Conservation (phyloP, 1,140 invertebrate species). For the Plodia interpunctella region DNA sequence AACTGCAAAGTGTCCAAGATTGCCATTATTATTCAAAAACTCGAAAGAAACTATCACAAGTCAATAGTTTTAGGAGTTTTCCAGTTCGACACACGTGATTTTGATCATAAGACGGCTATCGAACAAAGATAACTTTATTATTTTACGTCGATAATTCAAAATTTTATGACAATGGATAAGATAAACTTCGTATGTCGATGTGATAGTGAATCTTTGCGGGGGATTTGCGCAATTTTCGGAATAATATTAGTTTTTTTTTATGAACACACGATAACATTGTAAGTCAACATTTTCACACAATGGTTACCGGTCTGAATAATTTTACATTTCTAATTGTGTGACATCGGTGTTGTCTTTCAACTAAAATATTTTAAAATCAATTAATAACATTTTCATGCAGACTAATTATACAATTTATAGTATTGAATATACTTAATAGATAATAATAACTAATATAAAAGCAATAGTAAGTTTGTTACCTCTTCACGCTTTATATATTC, state of each 20-base stretch:
- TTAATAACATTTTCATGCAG: background rate
- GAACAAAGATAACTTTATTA: background rate
- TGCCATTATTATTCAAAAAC: conserved; percentile 44
- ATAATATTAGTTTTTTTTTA: background rate
- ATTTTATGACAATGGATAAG: background rate
- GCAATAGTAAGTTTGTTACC: too few relatives aligned
- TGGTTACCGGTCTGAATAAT: too few relatives aligned
- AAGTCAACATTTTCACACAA: too few relatives aligned
- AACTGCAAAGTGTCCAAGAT: conserved; percentile 80
- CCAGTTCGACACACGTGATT: background rate
- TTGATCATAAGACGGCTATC: background rate
- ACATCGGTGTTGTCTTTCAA: too few relatives aligned
- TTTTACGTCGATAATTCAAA: background rate
- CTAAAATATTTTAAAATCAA: too few relatives aligned
- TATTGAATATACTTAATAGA: too few relatives aligned
- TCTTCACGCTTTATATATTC: too few relatives aligned
- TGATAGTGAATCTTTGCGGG: background rate
- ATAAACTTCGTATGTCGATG: background rate
- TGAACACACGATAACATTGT: background rate
- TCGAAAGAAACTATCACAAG: background rate
- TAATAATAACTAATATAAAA: too few relatives aligned
- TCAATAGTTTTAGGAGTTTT: background rate
- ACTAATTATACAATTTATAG: background rate
- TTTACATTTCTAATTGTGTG: too few relatives aligned
- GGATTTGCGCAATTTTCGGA: background rate